These are phyloP conservation scores for Candoia aspera DNA, from an alignment of 2,113 vertebrate genomes.

Conservation along the genomic window DNA sequence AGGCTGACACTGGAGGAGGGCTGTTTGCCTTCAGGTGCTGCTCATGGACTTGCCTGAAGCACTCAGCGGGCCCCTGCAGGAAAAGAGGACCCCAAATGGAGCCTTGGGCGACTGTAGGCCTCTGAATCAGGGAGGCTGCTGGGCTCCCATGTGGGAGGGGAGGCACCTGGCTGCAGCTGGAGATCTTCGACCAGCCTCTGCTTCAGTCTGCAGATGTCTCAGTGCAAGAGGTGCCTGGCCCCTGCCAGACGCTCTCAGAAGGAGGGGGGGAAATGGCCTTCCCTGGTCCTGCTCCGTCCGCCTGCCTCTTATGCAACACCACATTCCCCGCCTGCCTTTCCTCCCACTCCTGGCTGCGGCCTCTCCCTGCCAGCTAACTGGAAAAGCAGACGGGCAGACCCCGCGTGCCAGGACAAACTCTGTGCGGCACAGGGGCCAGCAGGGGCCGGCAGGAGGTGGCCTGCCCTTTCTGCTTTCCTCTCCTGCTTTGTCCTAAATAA, in stretches of 20 bases:
- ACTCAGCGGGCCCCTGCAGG: neutral
- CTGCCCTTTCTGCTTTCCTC: neutral
- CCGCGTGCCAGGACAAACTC: constrained; percentile 53
- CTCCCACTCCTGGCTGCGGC: neutral
- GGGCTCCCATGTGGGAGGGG: no score
- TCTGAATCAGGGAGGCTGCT: no score
- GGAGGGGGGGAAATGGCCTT: neutral
- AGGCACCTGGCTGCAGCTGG: no score
- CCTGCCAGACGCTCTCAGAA: neutral
- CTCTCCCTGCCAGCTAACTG: constrained; percentile 44
- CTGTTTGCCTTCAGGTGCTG: neutral
- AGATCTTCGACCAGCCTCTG: no score
- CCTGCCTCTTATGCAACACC: neutral
- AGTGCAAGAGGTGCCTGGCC: neutral
- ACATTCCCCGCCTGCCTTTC: constrained; percentile 38
- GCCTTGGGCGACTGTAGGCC: no score
- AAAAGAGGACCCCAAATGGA: no score
- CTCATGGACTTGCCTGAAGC: neutral
- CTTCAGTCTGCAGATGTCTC: no score
- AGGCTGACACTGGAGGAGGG: neutral
- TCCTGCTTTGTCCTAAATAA: neutral
- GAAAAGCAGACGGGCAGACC: constrained; percentile 32
- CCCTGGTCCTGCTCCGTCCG: neutral
- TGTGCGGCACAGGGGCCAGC: neutral
- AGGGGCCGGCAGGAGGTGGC: no score